These are phyloP conservation scores for Himalopsyche tibetana DNA, from an alignment of 2,888 invertebrate genomes.

Conservation along the genomic window DNA sequence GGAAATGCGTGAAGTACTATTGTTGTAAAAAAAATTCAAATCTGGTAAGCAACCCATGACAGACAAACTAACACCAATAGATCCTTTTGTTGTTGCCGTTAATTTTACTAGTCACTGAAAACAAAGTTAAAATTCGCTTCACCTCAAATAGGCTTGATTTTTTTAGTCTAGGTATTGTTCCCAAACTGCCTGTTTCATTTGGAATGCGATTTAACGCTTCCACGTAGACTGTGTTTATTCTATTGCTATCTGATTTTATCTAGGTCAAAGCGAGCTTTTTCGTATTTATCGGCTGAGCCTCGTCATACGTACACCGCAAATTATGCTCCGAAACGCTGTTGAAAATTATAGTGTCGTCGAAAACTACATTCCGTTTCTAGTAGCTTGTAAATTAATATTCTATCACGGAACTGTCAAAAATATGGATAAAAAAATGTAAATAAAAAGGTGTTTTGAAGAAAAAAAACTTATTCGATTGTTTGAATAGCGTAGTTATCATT, in stretches of 20 bases:
- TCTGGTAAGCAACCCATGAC: too few relatives aligned
- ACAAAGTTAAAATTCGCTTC: neutral
- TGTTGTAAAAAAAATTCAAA: too few relatives aligned
- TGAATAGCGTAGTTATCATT: too few relatives aligned
- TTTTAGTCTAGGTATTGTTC: neutral
- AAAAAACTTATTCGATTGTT: too few relatives aligned
- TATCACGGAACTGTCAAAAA: neutral
- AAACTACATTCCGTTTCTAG: neutral
- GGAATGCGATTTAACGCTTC: neutral
- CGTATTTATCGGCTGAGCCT: neutral
- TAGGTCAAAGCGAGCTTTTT: neutral
- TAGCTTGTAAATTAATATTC: constrained; percentile 48
- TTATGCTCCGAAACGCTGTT: neutral
- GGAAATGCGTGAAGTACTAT: too few relatives aligned
- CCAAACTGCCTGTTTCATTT: neutral
- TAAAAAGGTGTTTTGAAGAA: too few relatives aligned
- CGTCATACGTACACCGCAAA: neutral
- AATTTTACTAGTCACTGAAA: neutral
- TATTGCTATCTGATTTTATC: neutral
- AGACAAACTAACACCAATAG: too few relatives aligned
- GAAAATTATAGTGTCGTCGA: neutral
- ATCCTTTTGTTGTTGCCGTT: neutral
- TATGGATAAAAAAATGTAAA: neutral
- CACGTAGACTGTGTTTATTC: neutral
- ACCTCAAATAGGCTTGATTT: neutral